Conservation (phyloP, 2,113 vertebrate species). For the Pelusios castaneus region DNA sequence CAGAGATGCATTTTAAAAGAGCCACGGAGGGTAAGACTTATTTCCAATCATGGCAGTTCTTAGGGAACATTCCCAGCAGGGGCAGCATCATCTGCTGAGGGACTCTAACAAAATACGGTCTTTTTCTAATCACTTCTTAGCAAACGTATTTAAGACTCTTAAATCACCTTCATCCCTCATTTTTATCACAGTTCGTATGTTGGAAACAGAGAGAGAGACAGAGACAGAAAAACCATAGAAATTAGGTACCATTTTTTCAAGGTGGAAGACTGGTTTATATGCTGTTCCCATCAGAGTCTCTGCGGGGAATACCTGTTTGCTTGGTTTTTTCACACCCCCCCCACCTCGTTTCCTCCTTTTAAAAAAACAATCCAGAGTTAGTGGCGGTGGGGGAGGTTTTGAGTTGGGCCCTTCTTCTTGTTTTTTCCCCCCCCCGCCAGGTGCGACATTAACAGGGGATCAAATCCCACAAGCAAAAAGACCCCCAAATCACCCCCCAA, state of each 20-base stretch:
- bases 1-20: not conserved
- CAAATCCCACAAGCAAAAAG: conserved; percentile 54
- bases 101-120: not conserved
- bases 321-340: not conserved
- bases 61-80: not conserved
- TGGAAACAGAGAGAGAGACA: conserved; percentile 1
- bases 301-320: not conserved
- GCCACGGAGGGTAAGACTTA: not conserved
- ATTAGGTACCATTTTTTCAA: conserved; percentile 47
- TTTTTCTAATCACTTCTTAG: not conserved
- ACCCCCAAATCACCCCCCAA: conserved; percentile 38
- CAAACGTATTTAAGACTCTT: not conserved
- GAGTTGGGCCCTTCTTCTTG: too few relatives aligned
- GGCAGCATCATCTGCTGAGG: not conserved
- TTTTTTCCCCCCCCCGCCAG: not conserved
- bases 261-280: conserved; percentile 65
- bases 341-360: not conserved
- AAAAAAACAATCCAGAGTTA: not conserved
- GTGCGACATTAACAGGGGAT: not conserved
- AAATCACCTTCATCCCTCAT: not conserved
- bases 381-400: too few relatives aligned
- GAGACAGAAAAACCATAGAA: conserved; percentile 34
- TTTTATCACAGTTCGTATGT: not conserved
- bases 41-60: not conserved
- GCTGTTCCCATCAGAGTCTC: not conserved